phyloP scores from a whole-genome alignment of 53 echinoderm and acorn worm genomes.

The Arbacia lixula region DNA sequence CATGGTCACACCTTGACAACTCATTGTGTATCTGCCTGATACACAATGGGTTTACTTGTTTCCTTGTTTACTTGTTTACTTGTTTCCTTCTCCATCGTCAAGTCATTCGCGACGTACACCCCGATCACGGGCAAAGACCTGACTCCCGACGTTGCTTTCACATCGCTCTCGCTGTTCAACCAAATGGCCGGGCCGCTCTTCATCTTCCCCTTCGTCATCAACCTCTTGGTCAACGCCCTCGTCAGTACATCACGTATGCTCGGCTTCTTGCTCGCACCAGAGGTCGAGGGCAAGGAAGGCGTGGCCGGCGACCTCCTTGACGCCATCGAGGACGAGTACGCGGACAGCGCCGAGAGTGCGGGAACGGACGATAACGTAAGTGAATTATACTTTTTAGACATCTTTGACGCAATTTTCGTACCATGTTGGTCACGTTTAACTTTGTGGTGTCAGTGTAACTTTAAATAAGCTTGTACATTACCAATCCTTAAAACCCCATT shows the following conservation, averaged over 20 bases:
- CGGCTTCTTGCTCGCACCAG: constrained; percentile 63
- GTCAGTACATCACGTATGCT: constrained; percentile 62
- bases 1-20: no score
- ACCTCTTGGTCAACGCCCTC: constrained; percentile 50
- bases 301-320: background rate
- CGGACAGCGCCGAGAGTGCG: constrained; percentile 19
- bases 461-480: no score
- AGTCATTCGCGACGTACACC: constrained; percentile 69
- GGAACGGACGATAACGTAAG: constrained; percentile 1
- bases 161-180: constrained; percentile 72
- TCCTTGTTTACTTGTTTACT: background rate
- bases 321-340: constrained; percentile 1
- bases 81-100: background rate
- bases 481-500: no score
- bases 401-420: no score
- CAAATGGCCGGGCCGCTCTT: constrained; percentile 71
- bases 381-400: no score
- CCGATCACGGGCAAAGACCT: constrained; percentile 49
- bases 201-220: constrained; percentile 65
- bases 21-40: no score
- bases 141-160: constrained; percentile 82
- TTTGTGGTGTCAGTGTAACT: no score
- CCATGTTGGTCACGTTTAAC: no score
- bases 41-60: background rate
- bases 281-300: constrained; percentile 47